Evolutionary conservation across 64 coral and sea anemone species (phyloP), one percentile per base, ranked within the genome.

Genomic region (Stichodactyla helianthus): DNA sequence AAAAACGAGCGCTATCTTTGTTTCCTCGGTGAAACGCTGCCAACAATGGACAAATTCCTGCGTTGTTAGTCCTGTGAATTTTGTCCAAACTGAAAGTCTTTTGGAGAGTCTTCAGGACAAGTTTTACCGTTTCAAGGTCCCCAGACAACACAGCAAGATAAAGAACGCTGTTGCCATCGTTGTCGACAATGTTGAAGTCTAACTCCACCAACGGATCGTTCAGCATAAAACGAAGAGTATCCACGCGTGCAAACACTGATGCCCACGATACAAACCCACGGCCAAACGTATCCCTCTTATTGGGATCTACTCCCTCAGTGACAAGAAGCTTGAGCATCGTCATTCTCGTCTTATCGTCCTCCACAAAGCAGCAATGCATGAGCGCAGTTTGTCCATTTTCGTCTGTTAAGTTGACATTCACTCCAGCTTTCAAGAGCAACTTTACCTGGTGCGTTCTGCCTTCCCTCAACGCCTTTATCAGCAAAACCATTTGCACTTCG

Each of bases 41-140:
- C 58, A 91, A 85, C 78, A 97, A 71, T 12, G 95, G 92, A 14
- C 86, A 90, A 83, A 93, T 97, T n/a, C 95, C 95, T 86, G 68
- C 86, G 92, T 97, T 93, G 95, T 97, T 93, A 86, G 20, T 26
- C 52, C 86, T 82, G 84, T 93, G 89, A 50, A 93, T 82, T 28
- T 57, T 54, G 50, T 60, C 63, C 44, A 71, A 17, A 27, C 28
- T 77, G 22, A 35, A 71, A 10, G 63, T 86, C 17, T 64, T 83
- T 88, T 23, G 88, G 59, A 91, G 79, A 13, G 82, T 26, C 25
- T 82, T 51, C 22, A 97, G 54, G 9, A 93, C 84, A 10, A 82
- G 84, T 91, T 87, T 63, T 0, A 93, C 91, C 35, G 88, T 53
- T 52, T 88, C 26, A 35, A 89, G 55, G 52, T 91, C 91, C 71